A percentile compares a stretch with the other conserved stretches of the same genome.
Evolutionary conservation across 2,797 vertebrate genomes (phyloP).

Genomic region (Falco biarmicus): DNA sequence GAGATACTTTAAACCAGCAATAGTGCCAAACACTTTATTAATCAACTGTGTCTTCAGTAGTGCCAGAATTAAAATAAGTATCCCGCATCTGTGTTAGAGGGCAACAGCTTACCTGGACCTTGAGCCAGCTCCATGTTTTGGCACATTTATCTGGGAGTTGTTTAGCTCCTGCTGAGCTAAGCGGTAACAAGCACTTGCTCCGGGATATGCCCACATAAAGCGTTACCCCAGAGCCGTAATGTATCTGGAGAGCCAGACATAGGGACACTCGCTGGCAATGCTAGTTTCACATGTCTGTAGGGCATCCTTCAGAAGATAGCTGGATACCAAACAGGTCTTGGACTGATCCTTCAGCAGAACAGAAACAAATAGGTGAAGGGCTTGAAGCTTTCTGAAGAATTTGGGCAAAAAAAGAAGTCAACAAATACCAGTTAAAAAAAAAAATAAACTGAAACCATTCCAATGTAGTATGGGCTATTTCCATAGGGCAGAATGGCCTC

Average conservation of each 20-base stretch:
- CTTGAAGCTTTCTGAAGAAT: not conserved
- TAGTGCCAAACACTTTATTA: not conserved
- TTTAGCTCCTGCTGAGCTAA: not conserved
- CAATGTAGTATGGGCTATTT: not conserved
- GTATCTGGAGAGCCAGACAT: not conserved
- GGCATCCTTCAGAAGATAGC: not conserved
- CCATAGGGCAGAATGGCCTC: not conserved
- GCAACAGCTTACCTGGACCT: not conserved
- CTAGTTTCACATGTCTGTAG: fast-evolving
- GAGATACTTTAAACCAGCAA: not conserved
- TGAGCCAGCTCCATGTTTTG: fast-evolving
- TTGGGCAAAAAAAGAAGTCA: not conserved
- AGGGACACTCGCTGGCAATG: fast-evolving
- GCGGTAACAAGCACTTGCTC: not conserved
- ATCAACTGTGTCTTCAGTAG: not conserved
- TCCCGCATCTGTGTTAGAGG: not conserved
- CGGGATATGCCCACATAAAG: fast-evolving
- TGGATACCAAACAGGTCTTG: not conserved
- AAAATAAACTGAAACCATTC: not conserved
- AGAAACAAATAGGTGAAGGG: not conserved
- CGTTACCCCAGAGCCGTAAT: not conserved
- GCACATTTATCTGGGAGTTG: not conserved
- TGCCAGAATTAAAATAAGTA: not conserved
- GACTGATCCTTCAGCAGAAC: not conserved
- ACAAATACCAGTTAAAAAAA: not conserved